Base-by-base conservation (phyloP, 2,113 vertebrate genomes). In the Pygathrix nemaeus region DNA sequence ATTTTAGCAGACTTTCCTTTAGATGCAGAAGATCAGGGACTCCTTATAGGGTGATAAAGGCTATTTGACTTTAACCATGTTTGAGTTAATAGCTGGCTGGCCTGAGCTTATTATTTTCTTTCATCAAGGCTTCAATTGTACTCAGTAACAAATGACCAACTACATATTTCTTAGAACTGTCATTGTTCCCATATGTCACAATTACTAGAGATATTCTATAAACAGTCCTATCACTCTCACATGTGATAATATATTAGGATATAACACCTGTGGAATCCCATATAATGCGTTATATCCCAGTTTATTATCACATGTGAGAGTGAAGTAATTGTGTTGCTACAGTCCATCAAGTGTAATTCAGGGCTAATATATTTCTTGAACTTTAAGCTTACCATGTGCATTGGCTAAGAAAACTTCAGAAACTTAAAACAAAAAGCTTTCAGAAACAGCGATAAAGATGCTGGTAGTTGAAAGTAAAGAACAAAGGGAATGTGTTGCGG, bases 401-500 rank as follows among this genome's bases (percentile, higher is more conserved):
- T 3, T 66, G 10, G 18, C 14, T 83, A 48, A 87, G 40, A 82
- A 30, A 64, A 1, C 11, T 92, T 38, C 12, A 50, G 43, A 78
- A 59, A 21, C 38, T 6, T 45, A 64, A n/a, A n/a, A 84, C 18
- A 25, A 43, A 40, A 57, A 52, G 1, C 43, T 85, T 82, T 82
- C 21, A 61, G 87, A 66, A 59, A 68, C 23, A 93, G 23, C 57
- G 2, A 50, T 16, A 40, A n/a, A 38, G 21, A 43, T 21, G 18
- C 23, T 45, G 6, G 13, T 48, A 70, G 1, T 35, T 91, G 40
- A 45, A 64, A 52, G 12, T 38, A 38, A 64, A 20, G 57, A 20
- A 3, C 25, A 38, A 30, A 59, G 4, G 14, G 6, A 30, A 10
- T 0, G 3, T 50, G 3, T 50, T 50, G 13, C 0, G 13, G 48